Conservation (phyloP, 2,797 vertebrate genomes). For the Oreortyx pictus region DNA sequence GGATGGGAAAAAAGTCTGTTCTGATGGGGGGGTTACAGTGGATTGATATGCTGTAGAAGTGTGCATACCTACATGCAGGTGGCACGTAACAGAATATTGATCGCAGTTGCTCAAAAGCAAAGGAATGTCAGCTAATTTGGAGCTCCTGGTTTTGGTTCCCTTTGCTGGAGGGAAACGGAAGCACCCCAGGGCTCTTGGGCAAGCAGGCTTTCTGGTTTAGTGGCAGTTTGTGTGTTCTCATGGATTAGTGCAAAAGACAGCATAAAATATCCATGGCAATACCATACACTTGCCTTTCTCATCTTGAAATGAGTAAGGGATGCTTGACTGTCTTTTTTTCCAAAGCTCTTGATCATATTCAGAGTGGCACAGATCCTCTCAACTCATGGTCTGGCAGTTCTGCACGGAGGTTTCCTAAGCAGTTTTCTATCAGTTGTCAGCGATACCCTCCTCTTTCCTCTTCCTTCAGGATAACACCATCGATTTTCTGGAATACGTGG, state of each 20-base stretch:
- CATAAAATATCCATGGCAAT: no score
- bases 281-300: accelerated
- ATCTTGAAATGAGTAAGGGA: background rate
- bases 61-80: accelerated
- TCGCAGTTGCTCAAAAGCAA: background rate
- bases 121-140: background rate
- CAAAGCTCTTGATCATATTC: background rate
- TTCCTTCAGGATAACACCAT: conserved; percentile 92
- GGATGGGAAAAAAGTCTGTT: background rate
- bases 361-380: background rate
- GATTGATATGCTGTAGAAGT: accelerated
- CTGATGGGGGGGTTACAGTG: accelerated
- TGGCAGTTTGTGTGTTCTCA: background rate
- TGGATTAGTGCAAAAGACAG: background rate
- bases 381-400: accelerated
- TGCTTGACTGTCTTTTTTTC: no score
- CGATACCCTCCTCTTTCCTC: background rate
- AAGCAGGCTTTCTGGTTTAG: background rate
- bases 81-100: background rate
- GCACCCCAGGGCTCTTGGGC: background rate
- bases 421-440: accelerated
- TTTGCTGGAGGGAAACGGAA: background rate
- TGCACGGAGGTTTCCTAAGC: background rate
- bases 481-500: conserved; percentile 96
- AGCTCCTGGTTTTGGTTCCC: background rate